Percentiles rank a stretch among this genome's conserved stretches.
Conservation (phyloP, 2,888 invertebrate genomes). For the Caenorhabditis sulstoni region DNA sequence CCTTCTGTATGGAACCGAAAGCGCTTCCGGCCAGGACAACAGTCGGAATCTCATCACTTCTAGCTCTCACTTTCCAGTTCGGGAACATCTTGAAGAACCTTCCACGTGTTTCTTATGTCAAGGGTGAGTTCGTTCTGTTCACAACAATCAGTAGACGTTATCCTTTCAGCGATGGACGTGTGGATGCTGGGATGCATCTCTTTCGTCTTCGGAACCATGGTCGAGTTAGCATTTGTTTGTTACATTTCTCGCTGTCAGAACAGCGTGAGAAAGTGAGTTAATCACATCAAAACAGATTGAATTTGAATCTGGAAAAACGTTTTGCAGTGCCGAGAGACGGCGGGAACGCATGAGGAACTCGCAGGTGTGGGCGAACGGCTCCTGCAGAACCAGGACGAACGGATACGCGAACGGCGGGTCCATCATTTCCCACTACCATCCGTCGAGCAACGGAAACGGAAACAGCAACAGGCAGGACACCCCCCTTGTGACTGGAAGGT, state of each 20-base stretch:
- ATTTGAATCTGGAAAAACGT: background rate
- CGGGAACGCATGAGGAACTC: conserved; percentile 64
- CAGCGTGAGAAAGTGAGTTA: conserved; percentile 65
- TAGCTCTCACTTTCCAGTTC: conserved; percentile 80
- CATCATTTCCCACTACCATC: conserved; percentile 57
- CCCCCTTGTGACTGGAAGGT: conserved; percentile 54
- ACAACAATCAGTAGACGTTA: too few species aligned
- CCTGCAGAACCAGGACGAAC: conserved; percentile 60
- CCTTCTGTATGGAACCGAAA: conserved; percentile 81
- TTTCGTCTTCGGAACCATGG: conserved; percentile 80
- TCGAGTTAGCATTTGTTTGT: conserved; percentile 80
- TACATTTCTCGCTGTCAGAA: conserved; percentile 79
- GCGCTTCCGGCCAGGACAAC: conserved; percentile 80
- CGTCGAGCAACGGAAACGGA: conserved; percentile 49
- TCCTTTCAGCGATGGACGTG: conserved; percentile 78
- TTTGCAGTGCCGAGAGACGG: conserved; percentile 65
- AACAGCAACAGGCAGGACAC: conserved; percentile 56
- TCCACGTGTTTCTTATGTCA: conserved; percentile 80
- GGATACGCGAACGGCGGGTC: conserved; percentile 66
- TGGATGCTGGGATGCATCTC: conserved; percentile 80
- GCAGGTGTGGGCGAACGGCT: conserved; percentile 67
- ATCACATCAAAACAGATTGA: background rate
- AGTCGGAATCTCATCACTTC: conserved; percentile 79
- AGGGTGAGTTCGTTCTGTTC: conserved; percentile 58
- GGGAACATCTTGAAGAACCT: conserved; percentile 80